Evolutionary conservation across 1,140 invertebrate species (phyloP).

Genomic region (Heterodera schachtii): DNA sequence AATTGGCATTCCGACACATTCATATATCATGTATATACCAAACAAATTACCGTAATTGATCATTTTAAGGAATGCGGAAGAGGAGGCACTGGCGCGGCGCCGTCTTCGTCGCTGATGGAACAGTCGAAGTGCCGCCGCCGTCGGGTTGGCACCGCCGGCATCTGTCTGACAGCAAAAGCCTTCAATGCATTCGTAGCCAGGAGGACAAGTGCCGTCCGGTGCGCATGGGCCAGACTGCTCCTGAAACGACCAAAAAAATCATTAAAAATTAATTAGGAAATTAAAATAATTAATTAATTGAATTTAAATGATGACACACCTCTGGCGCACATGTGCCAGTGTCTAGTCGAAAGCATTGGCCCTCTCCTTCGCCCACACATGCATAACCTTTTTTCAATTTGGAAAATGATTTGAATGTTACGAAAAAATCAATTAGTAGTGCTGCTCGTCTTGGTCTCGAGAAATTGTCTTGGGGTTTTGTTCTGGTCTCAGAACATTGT

Average conservation of each 20-base stretch:
- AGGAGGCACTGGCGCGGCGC: no score
- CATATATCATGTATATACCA: no score
- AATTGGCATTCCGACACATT: no score
- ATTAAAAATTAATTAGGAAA: no score
- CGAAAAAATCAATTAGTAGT: no score
- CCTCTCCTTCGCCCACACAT: constrained; percentile 39
- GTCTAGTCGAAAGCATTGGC: constrained; percentile 39
- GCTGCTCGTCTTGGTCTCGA: no score
- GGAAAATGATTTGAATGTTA: no score
- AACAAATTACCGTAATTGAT: neutral
- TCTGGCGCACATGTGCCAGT: constrained; percentile 48
- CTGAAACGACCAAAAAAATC: neutral
- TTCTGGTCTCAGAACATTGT: no score
- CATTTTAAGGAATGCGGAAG: neutral
- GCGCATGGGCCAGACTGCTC: constrained; percentile 36
- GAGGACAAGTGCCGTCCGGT: constrained; percentile 44
- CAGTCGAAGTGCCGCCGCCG: neutral
- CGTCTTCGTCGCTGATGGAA: neutral
- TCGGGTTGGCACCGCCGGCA: neutral
- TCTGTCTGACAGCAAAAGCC: constrained; percentile 10
- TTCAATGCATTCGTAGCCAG: constrained; percentile 37
- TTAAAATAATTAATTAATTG: no score
- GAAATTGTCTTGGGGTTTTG: no score
- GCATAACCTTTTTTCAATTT: constrained; percentile 39
- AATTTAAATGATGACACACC: neutral